Conservation (phyloP, 2,888 invertebrate genomes). For the Penaeus monodon region DNA sequence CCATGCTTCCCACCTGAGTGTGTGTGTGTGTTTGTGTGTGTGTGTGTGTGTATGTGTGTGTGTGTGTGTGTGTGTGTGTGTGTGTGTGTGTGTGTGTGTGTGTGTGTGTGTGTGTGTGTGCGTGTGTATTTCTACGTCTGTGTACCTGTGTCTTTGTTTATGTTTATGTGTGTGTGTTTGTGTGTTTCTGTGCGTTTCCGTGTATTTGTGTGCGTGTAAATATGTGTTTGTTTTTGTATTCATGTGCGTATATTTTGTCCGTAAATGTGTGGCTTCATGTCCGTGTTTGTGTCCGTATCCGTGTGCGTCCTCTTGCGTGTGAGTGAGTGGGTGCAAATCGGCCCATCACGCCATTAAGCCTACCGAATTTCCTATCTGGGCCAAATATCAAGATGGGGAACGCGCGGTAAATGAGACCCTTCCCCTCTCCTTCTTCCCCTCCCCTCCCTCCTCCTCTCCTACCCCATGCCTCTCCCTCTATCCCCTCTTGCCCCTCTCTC, state of each 20-base stretch:
- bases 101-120: neutral
- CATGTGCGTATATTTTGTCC: too few relatives aligned
- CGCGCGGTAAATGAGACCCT: neutral
- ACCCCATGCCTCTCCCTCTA: neutral
- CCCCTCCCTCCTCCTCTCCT: neutral
- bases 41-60: slow-evolving; percentile 1
- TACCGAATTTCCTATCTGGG: too few relatives aligned
- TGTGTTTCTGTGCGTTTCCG: too few relatives aligned
- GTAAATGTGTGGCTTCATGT: too few relatives aligned
- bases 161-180: too few relatives aligned
- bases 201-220: too few relatives aligned
- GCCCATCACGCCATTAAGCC: too few relatives aligned
- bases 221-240: too few relatives aligned
- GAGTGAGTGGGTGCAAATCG: too few relatives aligned
- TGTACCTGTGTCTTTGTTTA: neutral
- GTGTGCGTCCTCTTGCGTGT: too few relatives aligned
- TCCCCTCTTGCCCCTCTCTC: neutral
- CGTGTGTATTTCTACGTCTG: neutral
- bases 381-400: too few relatives aligned
- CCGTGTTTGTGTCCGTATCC: too few relatives aligned
- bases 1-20: neutral
- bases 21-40: neutral
- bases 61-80: neutral
- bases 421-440: neutral
- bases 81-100: neutral